Base-by-base conservation (phyloP, 1,140 invertebrate genomes). In the Mizuhopecten yessoensis region DNA sequence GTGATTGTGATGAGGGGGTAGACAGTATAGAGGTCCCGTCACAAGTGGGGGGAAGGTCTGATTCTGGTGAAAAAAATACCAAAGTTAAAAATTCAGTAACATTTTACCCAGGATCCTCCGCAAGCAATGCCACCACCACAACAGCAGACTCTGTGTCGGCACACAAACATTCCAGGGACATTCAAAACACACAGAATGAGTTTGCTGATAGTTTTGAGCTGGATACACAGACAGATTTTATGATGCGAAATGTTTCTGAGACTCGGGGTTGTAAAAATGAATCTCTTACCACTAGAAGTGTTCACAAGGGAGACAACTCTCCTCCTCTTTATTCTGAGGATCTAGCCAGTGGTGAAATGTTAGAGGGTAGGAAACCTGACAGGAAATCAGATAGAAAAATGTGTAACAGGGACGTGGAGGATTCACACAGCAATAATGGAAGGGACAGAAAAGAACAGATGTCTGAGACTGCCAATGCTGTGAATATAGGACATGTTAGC, bases 181-280 rank as follows among this genome's bases (percentile, higher is more conserved):
- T 49, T 9, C 39, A 17, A 88, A 87, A 36, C 13, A 88, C 34
- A 34, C 86, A 90, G 13, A 36, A 75, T 87, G 91, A 92, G 29
- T 92, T 92, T 90, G 88, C 49, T 34, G 91, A 92, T 45, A 92
- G 89, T 87, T 90, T 75, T 75, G 57, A 75, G 29, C 17, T 75
- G 23, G 57, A 75, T 29, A 29, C 57, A 75, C 23, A 75, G 57
- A 75, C 57, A 29, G n/a, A 75, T 75, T 9, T 75, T 29, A 75
- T 75, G 23, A 75, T 75, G n/a, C 23, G 57, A 75, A 5, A 75
- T 75, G 17, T 29, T 75, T 17, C n/a, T 75, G 57, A 75, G 11
- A 75, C 9, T 1, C 42, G 0, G 9, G 17, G 42, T 13, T 13
- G 11, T 75, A 11, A 75, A 75, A 75, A 29, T 5, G 5, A 29